A percentile compares a stretch with the other conserved stretches of the same genome.
These are phyloP conservation scores for Yoshiicerus persimilis DNA, from an alignment of 1,140 invertebrate genomes.

Conservation along the genomic window DNA sequence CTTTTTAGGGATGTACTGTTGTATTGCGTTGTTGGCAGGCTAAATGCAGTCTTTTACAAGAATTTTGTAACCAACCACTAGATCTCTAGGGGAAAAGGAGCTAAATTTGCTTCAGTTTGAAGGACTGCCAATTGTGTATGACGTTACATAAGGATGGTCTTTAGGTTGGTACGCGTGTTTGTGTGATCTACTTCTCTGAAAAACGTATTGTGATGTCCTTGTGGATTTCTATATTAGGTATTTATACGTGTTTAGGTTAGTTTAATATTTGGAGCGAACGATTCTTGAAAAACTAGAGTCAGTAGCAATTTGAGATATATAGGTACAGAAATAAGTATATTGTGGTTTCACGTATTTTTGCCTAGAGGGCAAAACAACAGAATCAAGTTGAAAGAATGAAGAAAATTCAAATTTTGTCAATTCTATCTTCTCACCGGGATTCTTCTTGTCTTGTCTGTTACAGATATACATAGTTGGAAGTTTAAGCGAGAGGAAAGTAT, in stretches of 20 bases:
- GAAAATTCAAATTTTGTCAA: conserved; percentile 30
- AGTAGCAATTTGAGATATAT: not conserved
- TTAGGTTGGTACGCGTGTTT: not conserved
- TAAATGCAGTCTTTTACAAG: not conserved
- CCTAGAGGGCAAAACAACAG: conserved; percentile 1
- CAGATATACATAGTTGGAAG: not conserved
- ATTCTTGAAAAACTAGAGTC: not conserved
- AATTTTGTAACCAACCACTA: not conserved
- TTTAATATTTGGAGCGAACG: not conserved
- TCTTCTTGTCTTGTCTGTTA: not conserved
- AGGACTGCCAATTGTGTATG: not conserved
- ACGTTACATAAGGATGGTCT: not conserved
- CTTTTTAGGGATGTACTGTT: not conserved
- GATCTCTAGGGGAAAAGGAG: not conserved
- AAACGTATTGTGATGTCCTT: not conserved
- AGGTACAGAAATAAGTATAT: not conserved
- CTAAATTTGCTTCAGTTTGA: not conserved
- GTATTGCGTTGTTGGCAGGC: not conserved
- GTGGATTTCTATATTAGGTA: not conserved
- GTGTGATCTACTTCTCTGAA: too few species aligned
- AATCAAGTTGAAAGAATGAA: conserved; percentile 8
- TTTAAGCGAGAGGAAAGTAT: not conserved
- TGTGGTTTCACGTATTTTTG: not conserved
- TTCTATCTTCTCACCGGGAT: conserved; percentile 19
- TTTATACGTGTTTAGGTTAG: not conserved